A percentile compares a stretch with the other conserved stretches of the same genome.
Conservation (phyloP, 1,140 invertebrate species). For the Lepidotrigona ventralis region DNA sequence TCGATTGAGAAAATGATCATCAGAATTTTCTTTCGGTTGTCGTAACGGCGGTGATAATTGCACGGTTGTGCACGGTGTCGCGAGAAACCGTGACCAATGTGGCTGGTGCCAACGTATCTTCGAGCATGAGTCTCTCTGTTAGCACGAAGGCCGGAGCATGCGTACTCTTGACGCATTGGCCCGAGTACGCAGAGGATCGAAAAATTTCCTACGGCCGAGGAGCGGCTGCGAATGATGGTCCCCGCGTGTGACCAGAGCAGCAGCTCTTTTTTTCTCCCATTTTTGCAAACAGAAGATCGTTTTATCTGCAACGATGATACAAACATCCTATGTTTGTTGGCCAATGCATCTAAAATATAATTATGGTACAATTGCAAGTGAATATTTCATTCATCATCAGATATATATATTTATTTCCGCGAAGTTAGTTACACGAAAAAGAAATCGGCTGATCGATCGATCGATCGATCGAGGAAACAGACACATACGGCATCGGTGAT, state of each 20-base stretch:
- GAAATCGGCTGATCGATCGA: not conserved
- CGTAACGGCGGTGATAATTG: not conserved
- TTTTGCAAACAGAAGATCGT: not conserved
- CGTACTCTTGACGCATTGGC: not conserved
- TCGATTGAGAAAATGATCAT: too few relatives aligned
- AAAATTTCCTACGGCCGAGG: slow-evolving; percentile 18
- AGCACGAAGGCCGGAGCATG: slow-evolving; percentile 26
- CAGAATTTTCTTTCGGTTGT: not conserved
- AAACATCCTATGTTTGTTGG: not conserved
- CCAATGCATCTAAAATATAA: too few relatives aligned
- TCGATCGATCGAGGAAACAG: not conserved
- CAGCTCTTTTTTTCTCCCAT: not conserved
- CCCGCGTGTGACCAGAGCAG: not conserved
- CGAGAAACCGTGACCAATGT: slow-evolving; percentile 25
- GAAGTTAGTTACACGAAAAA: too few relatives aligned
- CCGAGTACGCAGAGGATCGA: slow-evolving; percentile 31
- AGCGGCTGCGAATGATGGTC: slow-evolving; percentile 11
- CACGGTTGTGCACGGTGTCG: not conserved
- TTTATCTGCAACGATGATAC: not conserved
- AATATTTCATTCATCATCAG: too few relatives aligned
- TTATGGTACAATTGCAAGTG: too few relatives aligned
- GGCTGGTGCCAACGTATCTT: slow-evolving; percentile 29
- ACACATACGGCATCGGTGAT: not conserved
- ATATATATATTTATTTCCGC: too few relatives aligned
- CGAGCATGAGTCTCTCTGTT: not conserved